Conservation (phyloP, 2,113 vertebrate genomes). For the Thinocorus orbignyianus region DNA sequence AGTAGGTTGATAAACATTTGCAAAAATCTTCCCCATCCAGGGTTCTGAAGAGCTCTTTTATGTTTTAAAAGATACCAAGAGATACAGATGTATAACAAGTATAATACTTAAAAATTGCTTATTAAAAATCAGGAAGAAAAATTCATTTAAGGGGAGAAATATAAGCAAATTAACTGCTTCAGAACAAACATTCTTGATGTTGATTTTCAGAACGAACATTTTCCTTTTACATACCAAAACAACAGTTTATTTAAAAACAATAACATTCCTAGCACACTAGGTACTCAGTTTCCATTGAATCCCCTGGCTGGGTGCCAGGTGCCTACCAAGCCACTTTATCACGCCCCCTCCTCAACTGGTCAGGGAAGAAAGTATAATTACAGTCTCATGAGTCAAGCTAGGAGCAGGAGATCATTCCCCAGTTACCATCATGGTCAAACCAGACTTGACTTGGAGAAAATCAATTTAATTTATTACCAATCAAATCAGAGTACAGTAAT, state of each 20-base stretch:
- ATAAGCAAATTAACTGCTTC: background rate
- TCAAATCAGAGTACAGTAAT: background rate
- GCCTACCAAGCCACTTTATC: background rate
- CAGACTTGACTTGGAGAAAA: background rate
- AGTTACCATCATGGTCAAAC: background rate
- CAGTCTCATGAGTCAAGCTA: background rate
- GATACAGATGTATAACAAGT: background rate
- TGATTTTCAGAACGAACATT: background rate
- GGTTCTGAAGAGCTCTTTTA: background rate
- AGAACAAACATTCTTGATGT: background rate
- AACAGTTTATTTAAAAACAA: background rate
- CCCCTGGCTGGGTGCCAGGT: background rate
- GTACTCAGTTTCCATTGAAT: background rate
- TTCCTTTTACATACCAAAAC: background rate
- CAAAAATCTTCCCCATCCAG: background rate
- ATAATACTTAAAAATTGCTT: background rate
- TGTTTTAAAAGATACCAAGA: background rate
- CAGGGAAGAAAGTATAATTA: background rate
- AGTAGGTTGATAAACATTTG: background rate
- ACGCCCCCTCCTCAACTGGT: background rate
- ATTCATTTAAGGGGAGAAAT: background rate
- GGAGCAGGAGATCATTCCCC: background rate
- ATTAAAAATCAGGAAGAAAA: background rate
- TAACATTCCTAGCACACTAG: background rate
- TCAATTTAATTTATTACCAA: background rate